These are phyloP conservation scores for Coelopa pilipes DNA, from an alignment of 2,888 invertebrate genomes.

Conservation along the genomic window DNA sequence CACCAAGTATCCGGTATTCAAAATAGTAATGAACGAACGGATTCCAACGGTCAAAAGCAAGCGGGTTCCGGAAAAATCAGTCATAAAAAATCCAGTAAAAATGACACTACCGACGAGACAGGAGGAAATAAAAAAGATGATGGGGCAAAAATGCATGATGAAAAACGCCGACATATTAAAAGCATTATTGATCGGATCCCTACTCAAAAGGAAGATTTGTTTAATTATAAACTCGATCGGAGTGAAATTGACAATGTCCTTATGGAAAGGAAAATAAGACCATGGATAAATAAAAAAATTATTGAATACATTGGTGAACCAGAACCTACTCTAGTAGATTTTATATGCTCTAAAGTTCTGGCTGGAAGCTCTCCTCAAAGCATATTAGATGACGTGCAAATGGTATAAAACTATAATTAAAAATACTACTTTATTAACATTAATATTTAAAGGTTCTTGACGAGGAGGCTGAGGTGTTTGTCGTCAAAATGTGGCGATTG, in stretches of 20 bases:
- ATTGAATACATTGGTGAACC: conserved; percentile 99
- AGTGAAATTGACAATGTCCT: conserved; percentile 78
- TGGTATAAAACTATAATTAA: conserved; percentile 74
- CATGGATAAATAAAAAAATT: conserved; percentile 99
- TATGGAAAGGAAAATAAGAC: conserved; percentile 96
- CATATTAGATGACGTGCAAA: conserved; percentile 97
- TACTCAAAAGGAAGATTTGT: conserved; percentile 95
- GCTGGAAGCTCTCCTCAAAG: conserved; percentile 92
- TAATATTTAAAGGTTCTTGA: conserved; percentile 84
- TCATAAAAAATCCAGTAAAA: conserved; percentile 57
- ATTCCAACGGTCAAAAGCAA: conserved; percentile 34
- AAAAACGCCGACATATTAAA: conserved; percentile 96
- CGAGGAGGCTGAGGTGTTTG: conserved; percentile 99
- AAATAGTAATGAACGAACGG: conserved; percentile 9
- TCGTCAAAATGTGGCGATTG: conserved; percentile 99
- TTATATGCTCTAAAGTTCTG: conserved; percentile 98
- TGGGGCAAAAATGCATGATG: conserved; percentile 82
- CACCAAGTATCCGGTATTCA: conserved; percentile 16
- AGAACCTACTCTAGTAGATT: conserved; percentile 97
- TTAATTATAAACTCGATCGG: conserved; percentile 95
- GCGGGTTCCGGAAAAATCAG: conserved; percentile 14
- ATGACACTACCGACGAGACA: conserved; percentile 51
- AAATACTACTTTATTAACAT: neutral
- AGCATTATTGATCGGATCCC: conserved; percentile 98
- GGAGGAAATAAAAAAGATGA: conserved; percentile 70